Evolutionary conservation across 2,113 vertebrate species (phyloP).

Genomic region (Ahaetulla prasina): DNA sequence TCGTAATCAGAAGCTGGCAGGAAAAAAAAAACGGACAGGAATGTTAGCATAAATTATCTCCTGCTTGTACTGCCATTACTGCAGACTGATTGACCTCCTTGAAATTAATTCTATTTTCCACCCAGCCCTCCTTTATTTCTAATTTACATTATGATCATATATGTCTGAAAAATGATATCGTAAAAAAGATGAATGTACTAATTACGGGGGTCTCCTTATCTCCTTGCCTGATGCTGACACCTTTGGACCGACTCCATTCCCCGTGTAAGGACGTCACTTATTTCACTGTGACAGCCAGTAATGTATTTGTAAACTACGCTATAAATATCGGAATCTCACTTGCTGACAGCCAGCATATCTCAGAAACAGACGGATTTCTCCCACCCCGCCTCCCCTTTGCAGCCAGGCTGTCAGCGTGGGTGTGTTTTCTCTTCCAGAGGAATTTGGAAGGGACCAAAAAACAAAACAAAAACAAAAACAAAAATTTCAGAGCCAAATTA

Average conservation of each 20-base stretch:
- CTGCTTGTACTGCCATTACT: conserved; percentile 92
- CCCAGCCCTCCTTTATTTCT: conserved; percentile 99
- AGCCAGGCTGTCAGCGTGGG: conserved; percentile 50
- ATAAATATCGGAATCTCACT: conserved; percentile 98
- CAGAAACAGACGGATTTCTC: conserved; percentile 77
- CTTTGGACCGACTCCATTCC: conserved; percentile 87
- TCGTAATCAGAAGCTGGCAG: conserved; percentile 79
- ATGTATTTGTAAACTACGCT: conserved; percentile 99
- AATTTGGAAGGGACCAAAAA: conserved; percentile 88
- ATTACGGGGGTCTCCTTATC: conserved; percentile 99
- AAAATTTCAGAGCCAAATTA: conserved; percentile 98
- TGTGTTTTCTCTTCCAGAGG: conserved; percentile 77
- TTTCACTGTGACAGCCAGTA: conserved; percentile 99
- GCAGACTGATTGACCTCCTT: conserved; percentile 95
- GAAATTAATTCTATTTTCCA: conserved; percentile 99
- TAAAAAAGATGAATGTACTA: conserved; percentile 99
- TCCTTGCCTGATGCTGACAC: conserved; percentile 87
- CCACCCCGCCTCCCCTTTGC: rapidly evolving
- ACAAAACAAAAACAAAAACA: conserved; percentile 68
- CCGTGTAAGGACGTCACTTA: conserved; percentile 98
- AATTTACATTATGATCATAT: conserved; percentile 99
- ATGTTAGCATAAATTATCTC: conserved; percentile 96
- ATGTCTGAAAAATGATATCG: conserved; percentile 99
- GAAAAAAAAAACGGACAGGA: conserved; percentile 76
- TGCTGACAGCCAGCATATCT: conserved; percentile 83